These are phyloP conservation scores for Streptopelia turtur DNA, from an alignment of 2,797 vertebrate genomes.

Conservation along the genomic window DNA sequence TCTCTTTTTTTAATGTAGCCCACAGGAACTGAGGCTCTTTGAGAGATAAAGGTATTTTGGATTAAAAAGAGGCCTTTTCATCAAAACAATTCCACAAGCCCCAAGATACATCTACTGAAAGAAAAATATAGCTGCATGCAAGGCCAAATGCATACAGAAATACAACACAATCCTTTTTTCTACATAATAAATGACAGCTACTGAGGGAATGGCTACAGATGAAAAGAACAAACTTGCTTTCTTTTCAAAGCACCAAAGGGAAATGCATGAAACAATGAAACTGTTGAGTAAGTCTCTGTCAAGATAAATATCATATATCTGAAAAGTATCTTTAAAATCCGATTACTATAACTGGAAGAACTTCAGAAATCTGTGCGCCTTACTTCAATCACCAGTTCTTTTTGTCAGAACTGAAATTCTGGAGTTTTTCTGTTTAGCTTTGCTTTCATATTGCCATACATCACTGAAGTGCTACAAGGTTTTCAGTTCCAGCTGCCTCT, in stretches of 20 bases:
- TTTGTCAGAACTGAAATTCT: background rate
- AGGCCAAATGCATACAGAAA: slow-evolving; percentile 27
- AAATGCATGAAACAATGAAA: slow-evolving; percentile 46
- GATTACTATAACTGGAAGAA: slow-evolving; percentile 23
- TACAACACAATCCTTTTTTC: slow-evolving; percentile 6
- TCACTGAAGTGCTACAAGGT: background rate
- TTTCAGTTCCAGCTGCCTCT: background rate
- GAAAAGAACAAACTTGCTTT: slow-evolving; percentile 54
- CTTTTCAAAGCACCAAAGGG: slow-evolving; percentile 37
- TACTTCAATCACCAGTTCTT: background rate
- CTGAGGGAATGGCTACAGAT: slow-evolving; percentile 20
- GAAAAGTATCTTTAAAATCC: slow-evolving; percentile 55
- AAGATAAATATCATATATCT: slow-evolving; percentile 44
- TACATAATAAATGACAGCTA: slow-evolving; percentile 22
- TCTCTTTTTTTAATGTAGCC: background rate
- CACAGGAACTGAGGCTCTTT: background rate
- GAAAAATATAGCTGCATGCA: slow-evolving; percentile 27
- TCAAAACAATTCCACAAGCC: slow-evolving; percentile 24
- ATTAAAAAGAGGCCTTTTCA: slow-evolving; percentile 11
- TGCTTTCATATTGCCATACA: background rate
- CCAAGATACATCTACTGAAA: slow-evolving; percentile 14
- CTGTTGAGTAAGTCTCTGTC: slow-evolving; percentile 49
- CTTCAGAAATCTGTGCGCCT: background rate
- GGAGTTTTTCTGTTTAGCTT: background rate
- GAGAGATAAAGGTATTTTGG: slow-evolving; percentile 41